Evolutionary conservation across 2,888 invertebrate genomes (phyloP), one percentile per base, ranked within the genome.

Genomic region (Drosophila diplacantha): DNA sequence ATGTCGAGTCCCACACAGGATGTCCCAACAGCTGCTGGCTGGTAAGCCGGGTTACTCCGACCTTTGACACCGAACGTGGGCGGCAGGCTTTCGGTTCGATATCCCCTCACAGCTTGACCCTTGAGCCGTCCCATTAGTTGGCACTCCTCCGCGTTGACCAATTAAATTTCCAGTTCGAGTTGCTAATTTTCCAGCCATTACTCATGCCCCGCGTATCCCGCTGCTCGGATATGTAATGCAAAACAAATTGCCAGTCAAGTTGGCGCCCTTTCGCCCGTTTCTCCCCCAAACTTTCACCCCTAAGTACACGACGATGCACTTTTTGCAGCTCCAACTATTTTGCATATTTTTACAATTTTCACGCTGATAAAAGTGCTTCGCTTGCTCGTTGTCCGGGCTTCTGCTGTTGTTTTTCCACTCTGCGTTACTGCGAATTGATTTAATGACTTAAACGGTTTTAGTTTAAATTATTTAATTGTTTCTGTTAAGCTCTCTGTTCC

Each of bases 21-120:
- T 83, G 79, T 78, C 68, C 68, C 76, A 68, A 66, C 83, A 78
- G 83, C 83, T 83, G 76, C 51, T 35, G 32, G 16, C n/a, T 26
- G 63, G 26, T n/a, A 56, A 63, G 73, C 39, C n/a, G 24, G 24
- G 24, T 24, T 6, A 64, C 55, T 41, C 29, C 16, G 31, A 38
- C 66, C 66, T 66, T 52, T 69, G 75, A 77, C 81, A 80, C 67
- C 61, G 72, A 56, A 57, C 64, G 74, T 16, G 29, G 44, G 37
- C 14, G 8, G 2, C 44, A 43, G 54, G 32, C 46, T 20, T 29
- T 43, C 35, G 22, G 18, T 73, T 76, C 68, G 80, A 71, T 69
- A 71, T 65, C 32, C 35, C 24, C 18, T 24, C 14, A 18, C 50
- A 35, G 29, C 62, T 22, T 43, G 61, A 63, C 64, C 64, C 53